Base-by-base conservation (phyloP, 1,140 invertebrate genomes). In the Eriocheir sinensis region DNA sequence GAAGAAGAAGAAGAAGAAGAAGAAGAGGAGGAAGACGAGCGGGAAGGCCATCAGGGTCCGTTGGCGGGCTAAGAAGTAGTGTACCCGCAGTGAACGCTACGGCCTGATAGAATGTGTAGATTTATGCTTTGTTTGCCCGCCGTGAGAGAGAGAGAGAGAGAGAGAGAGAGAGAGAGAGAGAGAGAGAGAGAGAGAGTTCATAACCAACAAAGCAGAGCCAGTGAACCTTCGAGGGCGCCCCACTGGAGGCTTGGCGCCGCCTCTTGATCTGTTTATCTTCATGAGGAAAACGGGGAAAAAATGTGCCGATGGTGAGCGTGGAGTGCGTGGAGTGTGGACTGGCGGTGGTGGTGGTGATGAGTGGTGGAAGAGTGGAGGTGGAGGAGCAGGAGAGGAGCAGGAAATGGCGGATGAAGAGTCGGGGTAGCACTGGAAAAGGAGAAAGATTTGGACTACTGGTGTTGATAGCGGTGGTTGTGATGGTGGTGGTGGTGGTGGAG, bases 91-190 rank as follows among this genome's bases (percentile, higher is more conserved):
- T 72, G 60, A 72, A 72, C 60, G 27, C 21, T 72, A 72, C 17
- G n/a, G 21, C 60, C 12, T n/a, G 21, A 72, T 72, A 72, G 8
- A 72, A 72, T 21, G 9, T 21, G 60, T n/a, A 72, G 21, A 72
- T 72, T n/a, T n/a, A n/a, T 72, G 21, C 60, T 21, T 12, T 72
- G 27, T n/a, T 72, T 72, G 60, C 21, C 60, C 60, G 27, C 17
- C 53, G 53, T 9, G 53, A 60, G 44, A 48, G 53, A 72, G 60
- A 72, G 60, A 72, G 60, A 72, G 60, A 72, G 60, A 72, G 60
- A 72, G 60, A 72, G 60, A 72, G 60, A 72, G 60, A 72, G 60
- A 72, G 60, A 72, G 60, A 72, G 60, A 72, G 60, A 72, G 60
- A 72, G 60, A 72, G 60, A 72, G 60, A 72, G 60, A 72, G 60